A percentile compares a stretch with the other conserved stretches of the same genome.
Evolutionary conservation across 2,888 invertebrate genomes (phyloP).

Genomic region (Monochamus alternatus): DNA sequence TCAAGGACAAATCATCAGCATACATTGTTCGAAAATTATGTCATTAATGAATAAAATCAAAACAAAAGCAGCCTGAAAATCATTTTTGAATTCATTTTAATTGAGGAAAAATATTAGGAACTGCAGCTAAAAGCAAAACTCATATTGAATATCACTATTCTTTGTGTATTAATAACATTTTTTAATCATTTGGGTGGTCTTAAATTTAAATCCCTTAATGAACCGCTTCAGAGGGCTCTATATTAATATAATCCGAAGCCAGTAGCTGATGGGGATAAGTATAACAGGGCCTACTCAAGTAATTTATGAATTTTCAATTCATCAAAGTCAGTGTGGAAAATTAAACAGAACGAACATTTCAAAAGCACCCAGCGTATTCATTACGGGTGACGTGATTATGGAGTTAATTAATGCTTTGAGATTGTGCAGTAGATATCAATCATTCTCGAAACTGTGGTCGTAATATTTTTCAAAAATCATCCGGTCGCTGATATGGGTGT

Average conservation of each 20-base stretch:
- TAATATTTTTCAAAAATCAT: background rate
- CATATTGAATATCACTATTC: too few species aligned
- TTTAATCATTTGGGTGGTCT: background rate
- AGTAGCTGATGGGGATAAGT: constrained; percentile 9
- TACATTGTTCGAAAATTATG: too few species aligned
- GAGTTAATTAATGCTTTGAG: constrained; percentile 33
- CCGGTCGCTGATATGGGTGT: background rate
- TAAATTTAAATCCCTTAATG: constrained; percentile 12
- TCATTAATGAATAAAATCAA: too few species aligned
- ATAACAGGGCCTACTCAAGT: constrained; percentile 19
- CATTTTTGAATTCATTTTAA: background rate
- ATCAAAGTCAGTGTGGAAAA: constrained; percentile 35
- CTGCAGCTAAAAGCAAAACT: too few species aligned
- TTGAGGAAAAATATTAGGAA: too few species aligned
- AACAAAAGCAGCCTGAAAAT: too few species aligned
- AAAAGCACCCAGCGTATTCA: constrained; percentile 29
- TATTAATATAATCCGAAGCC: constrained; percentile 16
- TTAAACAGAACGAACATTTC: constrained; percentile 32
- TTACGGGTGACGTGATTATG: constrained; percentile 30
- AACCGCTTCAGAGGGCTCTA: constrained; percentile 6
- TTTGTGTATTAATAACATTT: too few species aligned
- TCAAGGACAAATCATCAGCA: too few species aligned
- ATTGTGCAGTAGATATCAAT: constrained; percentile 28
- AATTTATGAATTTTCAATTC: constrained; percentile 36
- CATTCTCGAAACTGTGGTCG: background rate